Conservation (phyloP, 2,888 invertebrate genomes). For the Hirtodrosophila alboralis region DNA sequence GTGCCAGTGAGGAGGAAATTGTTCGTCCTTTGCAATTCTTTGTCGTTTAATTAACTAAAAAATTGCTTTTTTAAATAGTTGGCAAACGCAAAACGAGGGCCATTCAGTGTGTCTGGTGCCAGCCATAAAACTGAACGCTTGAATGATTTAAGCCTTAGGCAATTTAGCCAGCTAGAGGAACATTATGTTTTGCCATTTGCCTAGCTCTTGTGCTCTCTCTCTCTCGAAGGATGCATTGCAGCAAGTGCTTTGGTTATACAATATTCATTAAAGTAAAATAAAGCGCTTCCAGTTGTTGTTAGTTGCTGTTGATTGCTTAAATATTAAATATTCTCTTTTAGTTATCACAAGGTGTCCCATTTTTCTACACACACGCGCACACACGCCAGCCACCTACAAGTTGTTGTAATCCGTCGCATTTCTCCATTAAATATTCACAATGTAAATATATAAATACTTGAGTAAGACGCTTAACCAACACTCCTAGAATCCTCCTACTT, state of each 20-base stretch:
- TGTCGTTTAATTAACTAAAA: constrained; percentile 80
- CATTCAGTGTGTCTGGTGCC: constrained; percentile 12
- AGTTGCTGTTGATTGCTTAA: constrained; percentile 58
- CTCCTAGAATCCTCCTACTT: constrained; percentile 16
- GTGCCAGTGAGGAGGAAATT: constrained; percentile 42
- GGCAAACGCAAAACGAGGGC: constrained; percentile 14
- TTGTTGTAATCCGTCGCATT: constrained; percentile 73
- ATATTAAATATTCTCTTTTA: constrained; percentile 76
- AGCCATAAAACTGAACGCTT: constrained; percentile 56
- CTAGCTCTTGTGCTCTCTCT: constrained; percentile 19
- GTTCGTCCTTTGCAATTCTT: constrained; percentile 60
- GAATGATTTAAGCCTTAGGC: constrained; percentile 69
- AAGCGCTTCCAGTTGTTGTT: constrained; percentile 19
- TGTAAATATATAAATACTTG: constrained; percentile 77
- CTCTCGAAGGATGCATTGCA: constrained; percentile 8
- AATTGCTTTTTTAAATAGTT: constrained; percentile 74
- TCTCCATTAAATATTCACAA: constrained; percentile 78
- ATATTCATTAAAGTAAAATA: constrained; percentile 69
- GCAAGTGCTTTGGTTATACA: constrained; percentile 49
- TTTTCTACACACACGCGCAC: constrained; percentile 50
- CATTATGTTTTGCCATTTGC: constrained; percentile 51
- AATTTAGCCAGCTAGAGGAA: constrained; percentile 44
- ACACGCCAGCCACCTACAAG: constrained; percentile 31
- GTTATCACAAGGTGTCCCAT: constrained; percentile 41
- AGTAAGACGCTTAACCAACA: constrained; percentile 74